Base-by-base conservation (phyloP, 2,113 vertebrate species). In the Callipepla squamata region DNA sequence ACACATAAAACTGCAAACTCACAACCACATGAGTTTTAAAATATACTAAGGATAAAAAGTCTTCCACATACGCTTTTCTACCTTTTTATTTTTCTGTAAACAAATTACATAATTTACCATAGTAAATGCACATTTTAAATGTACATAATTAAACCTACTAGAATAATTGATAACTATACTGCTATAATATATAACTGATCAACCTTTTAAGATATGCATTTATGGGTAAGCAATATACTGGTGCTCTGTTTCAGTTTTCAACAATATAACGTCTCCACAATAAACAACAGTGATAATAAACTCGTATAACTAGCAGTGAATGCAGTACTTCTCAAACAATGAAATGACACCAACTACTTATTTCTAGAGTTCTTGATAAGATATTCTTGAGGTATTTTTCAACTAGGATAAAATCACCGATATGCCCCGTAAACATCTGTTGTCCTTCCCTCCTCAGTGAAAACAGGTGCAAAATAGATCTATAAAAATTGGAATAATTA, bases 401-500 rank as follows among this genome's bases (percentile, higher is more conserved):
- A 85, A 10, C 30, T 28, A 83, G 26, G 9, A 22, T 70, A 78
- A 85, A 90, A 70, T 3, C 47, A 90, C 9, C 7, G 32, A 40
- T 72, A 69, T 38, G 28, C 19, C 8, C 80, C 30, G 75, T 28
- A 66, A 82, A 74, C n/a, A n/a, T 25, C 38, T 48, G 4, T 48
- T 38, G 28, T 25, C 2, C 0, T 69, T 73, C 21, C 13, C 9
- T 28, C 8, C 6, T 2, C 3, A 2, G 53, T 16, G 11, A 7
- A 91, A 84, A 75, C 6, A 87, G 13, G 76, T 66, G 7, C 72
- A 91, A 93, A 86, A 79, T 2, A 0, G 30, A 65, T 23, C 65
- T 50, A 22, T 38, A 48, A 89, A 79, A 85, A 72, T 2, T 22
- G 5, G 13, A 90, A 57, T 53, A 89, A 68, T 40, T 40, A 6